Percentiles rank a stretch among this genome's conserved stretches.
Conservation (phyloP, 2,113 vertebrate genomes). For the Vireo altiloquus region DNA sequence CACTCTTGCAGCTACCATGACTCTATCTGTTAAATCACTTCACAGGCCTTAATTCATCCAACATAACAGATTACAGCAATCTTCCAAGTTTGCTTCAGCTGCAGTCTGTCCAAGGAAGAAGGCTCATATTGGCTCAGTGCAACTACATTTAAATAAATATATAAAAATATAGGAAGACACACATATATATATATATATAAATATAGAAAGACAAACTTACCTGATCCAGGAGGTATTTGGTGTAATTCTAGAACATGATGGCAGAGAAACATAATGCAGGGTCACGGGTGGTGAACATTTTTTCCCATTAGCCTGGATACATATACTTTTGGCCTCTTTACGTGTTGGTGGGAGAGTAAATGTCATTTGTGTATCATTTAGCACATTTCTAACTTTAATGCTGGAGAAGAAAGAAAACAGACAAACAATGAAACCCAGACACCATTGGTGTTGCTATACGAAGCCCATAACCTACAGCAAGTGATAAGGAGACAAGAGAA, state of each 20-base stretch:
- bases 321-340: slow-evolving; percentile 76
- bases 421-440: not conserved
- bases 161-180: not conserved
- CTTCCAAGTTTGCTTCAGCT: not conserved
- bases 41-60: not conserved
- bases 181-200: no score
- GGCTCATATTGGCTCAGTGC: not conserved
- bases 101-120: not conserved
- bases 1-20: not conserved
- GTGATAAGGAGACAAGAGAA: not conserved
- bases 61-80: not conserved
- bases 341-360: slow-evolving; percentile 78
- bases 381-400: slow-evolving; percentile 69
- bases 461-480: not conserved
- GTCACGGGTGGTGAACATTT: slow-evolving; percentile 61
- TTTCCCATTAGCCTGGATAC: slow-evolving; percentile 69
- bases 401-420: slow-evolving; percentile 51
- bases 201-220: slow-evolving; percentile 43
- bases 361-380: slow-evolving; percentile 73
- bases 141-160: not conserved
- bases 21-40: not conserved
- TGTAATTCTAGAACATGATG: slow-evolving; percentile 67
- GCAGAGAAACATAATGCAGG: slow-evolving; percentile 74
- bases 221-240: slow-evolving; percentile 79
- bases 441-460: not conserved